phyloP scores from a whole-genome alignment of 92 coral and sea anemone genomes.

The Meandrina meandrites region DNA sequence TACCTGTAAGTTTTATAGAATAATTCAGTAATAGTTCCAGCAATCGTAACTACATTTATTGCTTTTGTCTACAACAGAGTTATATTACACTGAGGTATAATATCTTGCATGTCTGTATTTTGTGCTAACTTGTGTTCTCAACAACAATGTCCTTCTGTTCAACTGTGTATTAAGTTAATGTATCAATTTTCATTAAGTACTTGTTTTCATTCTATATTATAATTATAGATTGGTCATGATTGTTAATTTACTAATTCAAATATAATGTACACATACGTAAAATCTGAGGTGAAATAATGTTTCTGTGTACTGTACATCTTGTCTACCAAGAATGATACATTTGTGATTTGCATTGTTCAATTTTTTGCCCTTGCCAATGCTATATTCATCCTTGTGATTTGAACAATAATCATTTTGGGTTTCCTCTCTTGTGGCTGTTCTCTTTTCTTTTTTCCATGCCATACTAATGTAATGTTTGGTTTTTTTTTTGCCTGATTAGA shows the following conservation, averaged over 20 bases:
- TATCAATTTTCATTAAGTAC: too few species aligned
- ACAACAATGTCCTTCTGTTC: too few species aligned
- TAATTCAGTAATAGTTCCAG: neutral
- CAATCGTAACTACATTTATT: neutral
- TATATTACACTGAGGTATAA: neutral
- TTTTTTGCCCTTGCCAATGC: too few species aligned
- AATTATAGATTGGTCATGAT: neutral
- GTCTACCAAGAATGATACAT: neutral
- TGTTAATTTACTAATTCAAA: neutral
- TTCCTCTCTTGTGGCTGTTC: neutral
- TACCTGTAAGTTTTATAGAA: neutral
- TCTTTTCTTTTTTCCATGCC: neutral
- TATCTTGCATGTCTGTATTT: neutral
- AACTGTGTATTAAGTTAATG: neutral
- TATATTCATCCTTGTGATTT: too few species aligned
- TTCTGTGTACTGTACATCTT: neutral
- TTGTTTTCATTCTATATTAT: neutral
- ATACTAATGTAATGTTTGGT: neutral
- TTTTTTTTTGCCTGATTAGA: slow-evolving; percentile 46
- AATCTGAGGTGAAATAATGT: too few species aligned
- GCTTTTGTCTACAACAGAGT: neutral
- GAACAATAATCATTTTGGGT: neutral
- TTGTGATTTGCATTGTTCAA: too few species aligned
- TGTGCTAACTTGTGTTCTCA: neutral
- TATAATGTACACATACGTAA: neutral